Evolutionary conservation across 2,888 invertebrate species (phyloP).

Genomic region (Omphaloscelis lunosa): DNA sequence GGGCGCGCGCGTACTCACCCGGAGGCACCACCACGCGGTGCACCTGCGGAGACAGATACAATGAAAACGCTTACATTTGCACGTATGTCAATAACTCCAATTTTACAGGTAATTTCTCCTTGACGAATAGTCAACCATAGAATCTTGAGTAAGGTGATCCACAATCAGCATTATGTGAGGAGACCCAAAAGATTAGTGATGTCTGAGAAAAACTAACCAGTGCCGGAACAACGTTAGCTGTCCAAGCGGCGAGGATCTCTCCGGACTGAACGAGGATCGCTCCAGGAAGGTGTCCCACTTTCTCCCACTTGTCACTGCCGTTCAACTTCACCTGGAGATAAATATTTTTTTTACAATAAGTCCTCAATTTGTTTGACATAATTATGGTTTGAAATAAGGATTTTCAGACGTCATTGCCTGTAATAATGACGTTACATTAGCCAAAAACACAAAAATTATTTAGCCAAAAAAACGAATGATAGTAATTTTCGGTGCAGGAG

Average conservation of each 20-base stretch:
- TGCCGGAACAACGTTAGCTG: conserved; percentile 92
- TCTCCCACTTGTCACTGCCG: conserved; percentile 93
- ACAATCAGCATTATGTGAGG: neutral
- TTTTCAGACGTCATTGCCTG: conserved; percentile 3
- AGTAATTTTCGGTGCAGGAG: conserved; percentile 18
- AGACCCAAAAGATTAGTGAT: neutral
- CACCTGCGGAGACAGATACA: conserved; percentile 81
- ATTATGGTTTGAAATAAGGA: neutral
- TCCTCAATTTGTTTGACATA: neutral
- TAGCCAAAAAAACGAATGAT: conserved; percentile 12
- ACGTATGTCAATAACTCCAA: neutral
- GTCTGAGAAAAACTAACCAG: conserved; percentile 88
- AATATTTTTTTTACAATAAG: neutral
- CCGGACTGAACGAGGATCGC: conserved; percentile 94
- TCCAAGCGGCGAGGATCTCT: conserved; percentile 94
- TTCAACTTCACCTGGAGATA: conserved; percentile 91
- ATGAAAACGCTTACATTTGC: no score
- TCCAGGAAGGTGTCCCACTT: conserved; percentile 94
- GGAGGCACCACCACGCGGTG: conserved; percentile 94
- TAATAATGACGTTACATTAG: conserved; percentile 9
- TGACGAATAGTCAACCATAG: neutral
- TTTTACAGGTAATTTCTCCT: neutral
- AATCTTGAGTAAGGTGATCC: neutral
- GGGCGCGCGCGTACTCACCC: conserved; percentile 91
- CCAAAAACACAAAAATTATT: conserved; percentile 3